Percentiles rank a stretch among this genome's conserved stretches.
phyloP scores from a whole-genome alignment of 2,888 invertebrate species.

The Cabera pusaria region DNA sequence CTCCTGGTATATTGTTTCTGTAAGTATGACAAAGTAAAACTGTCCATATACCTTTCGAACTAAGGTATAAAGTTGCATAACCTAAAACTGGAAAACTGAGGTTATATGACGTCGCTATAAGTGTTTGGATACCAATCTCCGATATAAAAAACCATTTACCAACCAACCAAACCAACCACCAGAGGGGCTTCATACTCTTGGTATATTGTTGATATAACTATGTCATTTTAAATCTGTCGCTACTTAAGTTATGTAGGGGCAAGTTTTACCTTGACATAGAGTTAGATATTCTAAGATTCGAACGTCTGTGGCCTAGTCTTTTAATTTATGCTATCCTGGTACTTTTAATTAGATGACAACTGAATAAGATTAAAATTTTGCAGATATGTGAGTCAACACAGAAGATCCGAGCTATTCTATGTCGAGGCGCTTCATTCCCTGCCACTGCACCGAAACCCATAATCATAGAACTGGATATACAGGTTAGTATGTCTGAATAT shows the following conservation, averaged over 20 bases:
- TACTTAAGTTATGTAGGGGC: too few relatives aligned
- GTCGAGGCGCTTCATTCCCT: conserved; percentile 95
- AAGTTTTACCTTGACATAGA: too few relatives aligned
- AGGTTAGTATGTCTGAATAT: too few relatives aligned
- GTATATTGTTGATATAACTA: conserved; percentile 85
- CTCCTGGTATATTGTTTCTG: conserved; percentile 77
- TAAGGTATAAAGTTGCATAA: too few relatives aligned
- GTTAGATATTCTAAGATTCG: too few relatives aligned
- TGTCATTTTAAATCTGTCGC: too few relatives aligned
- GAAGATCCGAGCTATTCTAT: conserved; percentile 91
- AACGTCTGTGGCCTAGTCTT: too few relatives aligned
- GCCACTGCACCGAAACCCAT: conserved; percentile 93
- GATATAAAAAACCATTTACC: conserved; percentile 87
- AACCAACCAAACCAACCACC: too few relatives aligned
- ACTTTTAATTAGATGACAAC: too few relatives aligned
- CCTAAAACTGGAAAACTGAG: conserved; percentile 89
- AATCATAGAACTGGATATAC: conserved; percentile 88
- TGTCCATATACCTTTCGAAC: too few relatives aligned
- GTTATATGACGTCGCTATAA: conserved; percentile 86
- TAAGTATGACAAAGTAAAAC: conserved; percentile 61
- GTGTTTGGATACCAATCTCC: conserved; percentile 92
- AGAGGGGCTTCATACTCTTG: conserved; percentile 70
- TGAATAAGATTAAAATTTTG: conserved; percentile 21
- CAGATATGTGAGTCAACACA: conserved; percentile 90
- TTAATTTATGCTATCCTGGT: too few relatives aligned